Conservation (phyloP, 2,113 vertebrate species). For the Cololabis saira region DNA sequence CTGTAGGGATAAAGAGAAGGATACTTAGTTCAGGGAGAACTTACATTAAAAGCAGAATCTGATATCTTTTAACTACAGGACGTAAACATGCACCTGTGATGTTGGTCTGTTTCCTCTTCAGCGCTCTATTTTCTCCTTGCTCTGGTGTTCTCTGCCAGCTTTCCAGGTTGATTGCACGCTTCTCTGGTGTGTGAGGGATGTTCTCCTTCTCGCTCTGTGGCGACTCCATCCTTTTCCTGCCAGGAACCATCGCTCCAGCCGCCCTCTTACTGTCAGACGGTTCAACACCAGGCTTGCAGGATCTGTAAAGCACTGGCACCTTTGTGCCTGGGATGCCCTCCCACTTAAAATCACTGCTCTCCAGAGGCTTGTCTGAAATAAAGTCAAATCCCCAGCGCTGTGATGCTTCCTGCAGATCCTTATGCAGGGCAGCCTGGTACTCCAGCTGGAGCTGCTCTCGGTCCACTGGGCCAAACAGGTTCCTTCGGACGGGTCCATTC, state of each 20-base stretch:
- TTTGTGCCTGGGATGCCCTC: constrained; percentile 76
- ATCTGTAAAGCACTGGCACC: constrained; percentile 78
- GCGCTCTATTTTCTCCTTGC: constrained; percentile 10
- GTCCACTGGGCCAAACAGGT: constrained; percentile 91
- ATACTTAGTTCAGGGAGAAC: constrained; percentile 19
- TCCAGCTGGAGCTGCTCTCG: constrained; percentile 83
- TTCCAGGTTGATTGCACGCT: background rate
- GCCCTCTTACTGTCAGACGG: background rate
- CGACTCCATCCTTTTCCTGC: constrained; percentile 6
- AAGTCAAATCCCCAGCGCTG: constrained; percentile 93
- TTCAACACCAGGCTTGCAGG: background rate
- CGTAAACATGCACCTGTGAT: constrained; percentile 85
- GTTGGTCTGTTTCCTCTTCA: constrained; percentile 89
- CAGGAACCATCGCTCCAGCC: background rate
- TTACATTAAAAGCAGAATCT: background rate
- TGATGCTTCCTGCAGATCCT: constrained; percentile 83
- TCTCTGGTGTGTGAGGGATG: constrained; percentile 46
- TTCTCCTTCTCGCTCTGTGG: constrained; percentile 63
- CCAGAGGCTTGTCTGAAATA: constrained; percentile 83
- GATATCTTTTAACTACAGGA: background rate
- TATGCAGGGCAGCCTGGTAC: constrained; percentile 68
- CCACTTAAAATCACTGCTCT: constrained; percentile 85
- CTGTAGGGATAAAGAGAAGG: constrained; percentile 68
- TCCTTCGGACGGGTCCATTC: constrained; percentile 79
- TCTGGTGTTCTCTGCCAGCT: constrained; percentile 56